A percentile compares a stretch with the other conserved stretches of the same genome.
phyloP scores from a whole-genome alignment of 2,113 vertebrate species.

The Bostrychus sinensis region DNA sequence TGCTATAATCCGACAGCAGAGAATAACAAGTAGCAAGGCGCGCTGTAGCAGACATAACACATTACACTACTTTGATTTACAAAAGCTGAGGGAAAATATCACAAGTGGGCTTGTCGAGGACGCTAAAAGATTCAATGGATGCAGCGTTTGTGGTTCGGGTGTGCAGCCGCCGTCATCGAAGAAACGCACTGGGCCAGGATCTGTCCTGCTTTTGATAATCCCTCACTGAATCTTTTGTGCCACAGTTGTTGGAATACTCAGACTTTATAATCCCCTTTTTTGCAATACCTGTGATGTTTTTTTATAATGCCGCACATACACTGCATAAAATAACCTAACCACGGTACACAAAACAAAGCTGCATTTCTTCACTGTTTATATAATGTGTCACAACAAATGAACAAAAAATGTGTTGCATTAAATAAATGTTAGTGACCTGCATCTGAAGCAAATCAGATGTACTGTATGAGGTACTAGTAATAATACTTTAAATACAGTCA shows the following conservation, averaged over 20 bases:
- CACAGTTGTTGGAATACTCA: constrained; percentile 44
- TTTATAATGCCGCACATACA: neutral
- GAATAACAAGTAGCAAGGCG: constrained; percentile 22
- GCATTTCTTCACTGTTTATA: too few species aligned
- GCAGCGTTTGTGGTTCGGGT: constrained; percentile 17
- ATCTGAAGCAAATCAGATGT: too few species aligned
- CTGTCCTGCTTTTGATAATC: constrained; percentile 42
- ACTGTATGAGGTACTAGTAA: too few species aligned
- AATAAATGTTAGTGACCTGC: too few species aligned
- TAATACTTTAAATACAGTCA: too few species aligned
- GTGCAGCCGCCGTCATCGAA: constrained; percentile 34
- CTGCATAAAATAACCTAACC: neutral
- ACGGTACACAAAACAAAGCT: neutral
- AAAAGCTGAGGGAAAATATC: constrained; percentile 19
- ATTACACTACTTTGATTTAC: constrained; percentile 30
- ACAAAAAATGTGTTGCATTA: too few species aligned
- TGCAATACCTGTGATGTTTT: constrained; percentile 32
- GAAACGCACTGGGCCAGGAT: constrained; percentile 31
- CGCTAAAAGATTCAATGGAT: constrained; percentile 30
- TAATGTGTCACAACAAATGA: neutral
- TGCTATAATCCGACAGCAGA: constrained; percentile 19
- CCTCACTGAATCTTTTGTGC: constrained; percentile 43
- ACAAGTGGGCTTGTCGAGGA: constrained; percentile 9
- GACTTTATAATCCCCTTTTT: constrained; percentile 47
- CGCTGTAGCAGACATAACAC: constrained; percentile 14